Evolutionary conservation across 2,797 vertebrate genomes (phyloP).

Genomic region (Telmatherina bonti): DNA sequence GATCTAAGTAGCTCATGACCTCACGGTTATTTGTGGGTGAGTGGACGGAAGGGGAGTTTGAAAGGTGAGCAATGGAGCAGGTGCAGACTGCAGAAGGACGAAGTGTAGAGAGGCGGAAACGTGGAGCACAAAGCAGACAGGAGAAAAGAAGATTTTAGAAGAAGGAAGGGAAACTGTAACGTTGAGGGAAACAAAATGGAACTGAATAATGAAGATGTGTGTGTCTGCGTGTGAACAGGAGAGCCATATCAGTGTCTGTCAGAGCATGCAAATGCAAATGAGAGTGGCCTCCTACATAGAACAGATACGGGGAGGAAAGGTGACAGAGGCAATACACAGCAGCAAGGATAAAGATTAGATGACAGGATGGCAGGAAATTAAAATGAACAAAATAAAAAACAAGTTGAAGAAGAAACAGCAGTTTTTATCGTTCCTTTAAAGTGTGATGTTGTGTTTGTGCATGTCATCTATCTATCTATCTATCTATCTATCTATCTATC

Average conservation of each 20-base stretch:
- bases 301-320: constrained; percentile 13
- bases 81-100: constrained; percentile 50
- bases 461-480: too few relatives aligned
- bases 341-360: constrained; percentile 8
- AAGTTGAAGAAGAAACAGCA: too few relatives aligned
- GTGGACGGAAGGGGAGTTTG: constrained; percentile 35
- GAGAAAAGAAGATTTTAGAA: constrained; percentile 16
- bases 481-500: too few relatives aligned
- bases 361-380: neutral
- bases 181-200: neutral
- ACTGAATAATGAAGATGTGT: constrained; percentile 17
- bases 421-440: neutral
- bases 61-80: constrained; percentile 54
- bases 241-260: constrained; percentile 24
- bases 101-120: constrained; percentile 49
- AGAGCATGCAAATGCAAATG: constrained; percentile 39
- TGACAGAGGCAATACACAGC: constrained; percentile 12
- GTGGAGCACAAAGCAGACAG: constrained; percentile 53
- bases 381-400: too few relatives aligned
- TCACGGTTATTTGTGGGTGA: constrained; percentile 48
- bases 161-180: neutral
- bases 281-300: constrained; percentile 17
- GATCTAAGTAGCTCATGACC: constrained; percentile 52
- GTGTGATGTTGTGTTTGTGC: too few relatives aligned
- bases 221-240: neutral